Base-by-base conservation (phyloP, 2,888 invertebrate species). In the Pandemis heparana region DNA sequence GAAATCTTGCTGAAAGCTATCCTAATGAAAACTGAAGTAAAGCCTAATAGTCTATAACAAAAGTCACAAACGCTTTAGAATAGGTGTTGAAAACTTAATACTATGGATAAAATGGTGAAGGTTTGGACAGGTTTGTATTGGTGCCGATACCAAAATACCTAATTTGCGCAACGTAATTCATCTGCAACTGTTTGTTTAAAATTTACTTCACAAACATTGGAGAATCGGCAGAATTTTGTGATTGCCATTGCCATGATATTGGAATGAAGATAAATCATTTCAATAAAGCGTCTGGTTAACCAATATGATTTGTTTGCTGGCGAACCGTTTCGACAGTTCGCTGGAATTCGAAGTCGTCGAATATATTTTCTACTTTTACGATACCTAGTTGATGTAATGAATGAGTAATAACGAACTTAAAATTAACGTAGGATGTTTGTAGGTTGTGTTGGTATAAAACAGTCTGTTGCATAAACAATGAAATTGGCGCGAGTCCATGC, bases 401-500 rank as follows among this genome's bases (percentile, higher is more conserved):
- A 32, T 32, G 23, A 32, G 23, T 4, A 60, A 60, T 60, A 38
- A 39, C 39, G 9, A 48, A 23, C 32, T 32, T 41, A n/a, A 32
- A 46, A 48, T 43, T 72, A 62, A 23, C 43, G 71, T 71, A 71
- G 69, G 69, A 69, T 41, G 69, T 60, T 79, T 77, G 78, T 80
- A 80, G 80, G 81, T 71, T 81, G 81, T 71, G 74, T 71, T 73
- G 79, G 79, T 76, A 80, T 81, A 78, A 76, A 75, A 75, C 75
- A 68, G 76, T 77, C 83, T 85, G 79, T 80, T 75, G 75, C 77
- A 80, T 91, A 91, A 88, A 91, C 90, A 91, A 87, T 84, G 79
- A 78, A 77, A 78, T 81, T 91, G 89, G 92, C 88, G 80, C 75
- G 75, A 77, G 79, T 89, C 90, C 91, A 92, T 85, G 87, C 88